Base-by-base conservation (phyloP, 2,888 invertebrate species). In the Calameuta filiformis region DNA sequence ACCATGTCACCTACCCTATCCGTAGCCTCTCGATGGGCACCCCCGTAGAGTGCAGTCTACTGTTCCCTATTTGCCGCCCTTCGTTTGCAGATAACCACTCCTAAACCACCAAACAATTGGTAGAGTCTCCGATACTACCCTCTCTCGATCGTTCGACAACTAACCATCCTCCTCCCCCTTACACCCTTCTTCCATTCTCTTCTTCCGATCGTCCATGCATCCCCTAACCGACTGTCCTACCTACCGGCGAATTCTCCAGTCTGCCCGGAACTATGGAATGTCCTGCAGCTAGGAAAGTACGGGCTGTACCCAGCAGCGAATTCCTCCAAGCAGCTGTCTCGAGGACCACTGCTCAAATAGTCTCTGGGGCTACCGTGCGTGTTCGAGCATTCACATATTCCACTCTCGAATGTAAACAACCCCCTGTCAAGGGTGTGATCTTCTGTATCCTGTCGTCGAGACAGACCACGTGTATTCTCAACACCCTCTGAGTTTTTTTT, bases 41-140 rank as follows among this genome's bases (percentile, higher is more conserved):
- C 40, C 40, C 40, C 40, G 15, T 40, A 40, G 40, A 40, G 40
- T 40, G 40, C 40, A 40, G 40, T 40, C 40, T 40, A 40, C 73
- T 30, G 35, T 35, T 35, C 73, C 35, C 35, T 35, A 86, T 88
- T 87, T 84, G 86, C 82, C 82, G 85, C 82, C 88, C 85, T 86
- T 88, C 88, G 86, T 86, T 84, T 85, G 85, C 87, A 87, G 88
- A 88, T 87, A 87, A 87, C 85, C 85, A 84, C 87, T 87, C 86
- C 83, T 85, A 81, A 84, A 85, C 85, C 84, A 82, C 82, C 84
- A 82, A 87, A 87, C 86, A 87, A 87, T 87, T 85, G 84, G 80
- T 82, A 76, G 40, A 40, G 40, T 40, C 40, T 40, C 40, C 40
- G 40, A 40, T 15, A 15, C 40, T 40, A 81, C 82, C 79, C 83